phyloP scores from a whole-genome alignment of 2,888 invertebrate genomes.

The Thereva unica region DNA sequence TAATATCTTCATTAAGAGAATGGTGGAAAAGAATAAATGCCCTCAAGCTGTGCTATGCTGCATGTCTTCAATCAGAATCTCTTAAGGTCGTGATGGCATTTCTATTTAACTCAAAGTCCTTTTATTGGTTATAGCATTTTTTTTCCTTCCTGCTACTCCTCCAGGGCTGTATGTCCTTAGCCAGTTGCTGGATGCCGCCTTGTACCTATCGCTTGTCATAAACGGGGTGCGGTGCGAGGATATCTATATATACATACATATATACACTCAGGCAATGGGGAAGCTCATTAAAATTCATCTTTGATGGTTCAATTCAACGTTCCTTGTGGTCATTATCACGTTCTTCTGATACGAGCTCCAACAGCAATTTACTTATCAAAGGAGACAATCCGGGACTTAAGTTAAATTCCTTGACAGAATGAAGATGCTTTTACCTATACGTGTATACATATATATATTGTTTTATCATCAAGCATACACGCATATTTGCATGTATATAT shows the following conservation, averaged over 20 bases:
- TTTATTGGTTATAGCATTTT: conserved; percentile 6
- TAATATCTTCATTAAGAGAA: conserved; percentile 10
- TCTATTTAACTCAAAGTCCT: conserved; percentile 13
- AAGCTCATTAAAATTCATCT: conserved; percentile 31
- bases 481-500: background rate
- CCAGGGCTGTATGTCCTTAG: too few relatives aligned
- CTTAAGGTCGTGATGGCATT: conserved; percentile 28
- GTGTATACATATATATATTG: background rate
- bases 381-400: conserved; percentile 3
- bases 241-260: too few relatives aligned
- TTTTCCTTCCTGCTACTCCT: too few relatives aligned
- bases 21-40: conserved; percentile 21
- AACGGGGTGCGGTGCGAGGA: too few relatives aligned
- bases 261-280: background rate
- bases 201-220: too few relatives aligned
- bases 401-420: background rate
- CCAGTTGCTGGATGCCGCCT: too few relatives aligned
- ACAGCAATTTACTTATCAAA: conserved; percentile 11
- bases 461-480: background rate
- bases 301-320: conserved; percentile 17
- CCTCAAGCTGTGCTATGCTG: conserved; percentile 1
- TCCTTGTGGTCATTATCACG: conserved; percentile 25
- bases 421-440: background rate
- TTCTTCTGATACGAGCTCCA: conserved; percentile 13
- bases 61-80: conserved; percentile 23